Base-by-base conservation (phyloP, 2,797 vertebrate genomes). In the Tauraco hartlaubi region DNA sequence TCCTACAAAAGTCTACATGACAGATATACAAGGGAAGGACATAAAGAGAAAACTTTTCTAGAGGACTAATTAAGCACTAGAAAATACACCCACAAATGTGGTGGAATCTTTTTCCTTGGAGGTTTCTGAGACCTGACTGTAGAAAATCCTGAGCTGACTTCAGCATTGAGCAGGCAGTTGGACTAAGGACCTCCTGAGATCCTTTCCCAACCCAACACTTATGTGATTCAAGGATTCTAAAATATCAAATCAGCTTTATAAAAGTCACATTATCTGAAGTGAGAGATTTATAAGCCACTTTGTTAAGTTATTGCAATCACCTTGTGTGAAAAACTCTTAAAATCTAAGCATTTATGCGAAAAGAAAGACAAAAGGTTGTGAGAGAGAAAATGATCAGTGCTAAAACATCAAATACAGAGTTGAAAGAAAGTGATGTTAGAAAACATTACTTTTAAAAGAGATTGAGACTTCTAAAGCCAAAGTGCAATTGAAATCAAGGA, bases 51-150 rank as follows among this genome's bases (percentile, higher is more conserved):
- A 67, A 9, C 4, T 15, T 72, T 39, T 71, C n/a, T 12, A 14
- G 16, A 4, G 71, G 11, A 54, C 3, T 9, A 81, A 66, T n/a
- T 67, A 78, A 85, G 16, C 11, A 31, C 11, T 31, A 35, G 29
- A 84, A 89, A 78, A 54, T 21, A 43, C 26, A 3, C 15, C 6
- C n/a, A 29, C 12, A 77, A 26, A 19, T 59, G 19, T 26, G 5
- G 19, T 56, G 21, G 11, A 21, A 49, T 68, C 12, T 48, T 23
- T 29, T 9, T 43, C 23, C 41, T 58, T 33, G 33, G 37, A 72
- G n/a, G 19, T 44, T 83, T 79, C 58, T 0, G 0, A 69, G 22
- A 52, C 7, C 13, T 1, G 1, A 8, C 20, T 66, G 28, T 28
- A 43, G 15, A 78, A 82, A 69, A 41, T 1, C 14, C 16, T 58